These are phyloP conservation scores for Turritopsis rubra DNA, from an alignment of 30 jellyfish, hydroid and myxozoan species.

Conservation along the genomic window DNA sequence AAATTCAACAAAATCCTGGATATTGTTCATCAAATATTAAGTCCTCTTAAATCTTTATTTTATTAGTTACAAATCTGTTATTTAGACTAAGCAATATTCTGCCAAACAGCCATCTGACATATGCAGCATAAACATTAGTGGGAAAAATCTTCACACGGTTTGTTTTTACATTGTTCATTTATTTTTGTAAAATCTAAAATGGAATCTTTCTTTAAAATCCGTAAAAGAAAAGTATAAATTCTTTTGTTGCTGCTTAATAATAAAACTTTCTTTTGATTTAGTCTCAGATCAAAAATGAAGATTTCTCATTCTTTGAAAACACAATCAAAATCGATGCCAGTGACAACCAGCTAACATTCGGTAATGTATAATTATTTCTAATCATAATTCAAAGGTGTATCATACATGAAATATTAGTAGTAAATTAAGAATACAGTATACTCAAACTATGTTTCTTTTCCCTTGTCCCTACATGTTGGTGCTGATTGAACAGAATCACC, in stretches of 20 bases:
- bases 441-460: too few relatives aligned
- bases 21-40: too few relatives aligned
- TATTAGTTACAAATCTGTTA: slow-evolving; percentile 1
- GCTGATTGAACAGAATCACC: too few relatives aligned
- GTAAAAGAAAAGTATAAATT: too few relatives aligned
- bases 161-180: slow-evolving; percentile 14
- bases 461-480: too few relatives aligned
- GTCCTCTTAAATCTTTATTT: too few relatives aligned
- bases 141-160: slow-evolving; percentile 38
- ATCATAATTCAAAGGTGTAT: neutral
- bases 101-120: slow-evolving; percentile 55
- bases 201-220: too few relatives aligned
- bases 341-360: slow-evolving; percentile 33
- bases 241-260: neutral
- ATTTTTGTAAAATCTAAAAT: too few relatives aligned
- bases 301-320: slow-evolving; percentile 28
- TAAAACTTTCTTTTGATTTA: neutral
- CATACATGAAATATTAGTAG: neutral
- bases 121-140: slow-evolving; percentile 33
- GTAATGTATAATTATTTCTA: neutral
- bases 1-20: neutral
- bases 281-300: slow-evolving; percentile 29
- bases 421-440: too few relatives aligned
- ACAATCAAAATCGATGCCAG: slow-evolving; percentile 30
- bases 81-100: slow-evolving; percentile 32